These are phyloP conservation scores for Calidris pygmaea DNA, from an alignment of 2,113 vertebrate genomes.

Conservation along the genomic window DNA sequence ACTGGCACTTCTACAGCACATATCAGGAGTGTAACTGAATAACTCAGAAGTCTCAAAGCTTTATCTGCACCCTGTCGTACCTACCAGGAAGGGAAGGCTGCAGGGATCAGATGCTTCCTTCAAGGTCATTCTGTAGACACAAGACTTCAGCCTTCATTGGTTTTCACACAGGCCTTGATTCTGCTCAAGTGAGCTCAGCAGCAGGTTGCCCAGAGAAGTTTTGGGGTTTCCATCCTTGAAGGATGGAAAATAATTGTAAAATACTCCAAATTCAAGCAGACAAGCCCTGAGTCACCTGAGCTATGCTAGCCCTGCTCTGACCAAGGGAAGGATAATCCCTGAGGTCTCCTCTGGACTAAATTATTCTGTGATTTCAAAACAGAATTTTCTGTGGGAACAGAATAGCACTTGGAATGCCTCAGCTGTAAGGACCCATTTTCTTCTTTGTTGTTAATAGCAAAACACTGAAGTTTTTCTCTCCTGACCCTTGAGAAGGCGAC, in stretches of 20 bases:
- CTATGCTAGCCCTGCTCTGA: neutral
- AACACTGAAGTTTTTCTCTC: neutral
- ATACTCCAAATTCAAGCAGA: neutral
- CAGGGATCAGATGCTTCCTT: neutral
- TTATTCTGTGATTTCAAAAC: neutral
- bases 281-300: neutral
- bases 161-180: neutral
- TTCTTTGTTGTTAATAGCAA: neutral
- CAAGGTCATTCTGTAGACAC: neutral
- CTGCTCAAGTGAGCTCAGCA: neutral
- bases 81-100: neutral
- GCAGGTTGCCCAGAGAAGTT: neutral
- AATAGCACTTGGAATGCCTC: neutral
- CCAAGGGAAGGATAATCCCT: neutral
- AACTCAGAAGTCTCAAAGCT: neutral
- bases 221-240: neutral
- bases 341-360: neutral
- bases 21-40: neutral
- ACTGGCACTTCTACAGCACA: neutral
- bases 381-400: neutral
- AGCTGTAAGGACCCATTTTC: neutral
- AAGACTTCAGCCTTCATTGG: neutral
- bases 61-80: rapidly evolving
- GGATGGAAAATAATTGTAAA: neutral
- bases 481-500: neutral